Evolutionary conservation across 2,888 invertebrate species (phyloP).

Genomic region (Crioceris asparagi): DNA sequence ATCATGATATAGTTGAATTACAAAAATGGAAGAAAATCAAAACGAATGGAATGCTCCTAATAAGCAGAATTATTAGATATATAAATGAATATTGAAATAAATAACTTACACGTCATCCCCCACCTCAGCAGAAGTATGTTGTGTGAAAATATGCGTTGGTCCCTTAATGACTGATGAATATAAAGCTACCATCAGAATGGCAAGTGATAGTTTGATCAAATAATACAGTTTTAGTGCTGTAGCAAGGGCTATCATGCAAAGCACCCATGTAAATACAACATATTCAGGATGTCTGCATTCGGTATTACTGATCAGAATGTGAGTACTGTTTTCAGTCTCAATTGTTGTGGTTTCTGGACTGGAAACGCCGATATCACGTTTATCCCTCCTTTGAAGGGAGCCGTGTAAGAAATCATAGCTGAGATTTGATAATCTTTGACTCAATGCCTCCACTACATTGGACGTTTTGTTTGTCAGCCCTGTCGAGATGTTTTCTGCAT

Average conservation of each 20-base stretch:
- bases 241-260: conserved; percentile 83
- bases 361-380: no score
- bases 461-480: conserved; percentile 17
- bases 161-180: conserved; percentile 62
- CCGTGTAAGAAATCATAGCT: neutral
- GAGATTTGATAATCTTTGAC: conserved; percentile 17
- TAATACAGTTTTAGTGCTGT: conserved; percentile 87
- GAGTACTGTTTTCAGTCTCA: neutral
- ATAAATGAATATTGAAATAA: no score
- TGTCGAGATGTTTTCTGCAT: conserved; percentile 18
- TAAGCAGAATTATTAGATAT: no score
- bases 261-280: conserved; percentile 86
- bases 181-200: conserved; percentile 61
- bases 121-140: no score
- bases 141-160: no score
- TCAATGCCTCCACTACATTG: conserved; percentile 17
- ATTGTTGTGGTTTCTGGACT: neutral
- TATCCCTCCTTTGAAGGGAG: no score
- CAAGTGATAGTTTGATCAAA: conserved; percentile 70
- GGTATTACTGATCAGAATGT: neutral
- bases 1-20: no score
- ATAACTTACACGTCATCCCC: no score
- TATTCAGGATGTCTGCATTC: conserved; percentile 64
- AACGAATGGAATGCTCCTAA: no score
- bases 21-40: no score